Evolutionary conservation across 2,888 invertebrate species (phyloP), one percentile per base, ranked within the genome.

Genomic region (Clanis bilineata): DNA sequence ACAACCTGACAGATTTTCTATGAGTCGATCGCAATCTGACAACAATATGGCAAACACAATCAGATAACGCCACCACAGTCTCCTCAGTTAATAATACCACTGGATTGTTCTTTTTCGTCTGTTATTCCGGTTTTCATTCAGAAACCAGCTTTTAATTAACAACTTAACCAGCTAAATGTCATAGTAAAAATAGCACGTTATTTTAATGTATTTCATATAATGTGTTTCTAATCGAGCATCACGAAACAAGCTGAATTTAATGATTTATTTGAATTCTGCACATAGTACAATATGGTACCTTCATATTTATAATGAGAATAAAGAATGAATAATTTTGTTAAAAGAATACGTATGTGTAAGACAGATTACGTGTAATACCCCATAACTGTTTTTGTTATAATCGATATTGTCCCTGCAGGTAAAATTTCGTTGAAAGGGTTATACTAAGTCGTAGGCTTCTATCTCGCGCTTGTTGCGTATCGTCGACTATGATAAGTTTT

Each of bases 351-450:
- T n/a, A n/a, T n/a, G n/a, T n/a, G n/a, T n/a, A n/a, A n/a, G n/a
- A n/a, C n/a, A n/a, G n/a, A n/a, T n/a, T n/a, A n/a, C n/a, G n/a
- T n/a, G n/a, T n/a, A n/a, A n/a, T n/a, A n/a, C n/a, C n/a, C n/a
- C n/a, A n/a, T n/a, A n/a, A n/a, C n/a, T n/a, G n/a, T 21, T 38
- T 21, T 23, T 39, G 28, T 39, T 10, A 43, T 43, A 55, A 28
- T 21, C 23, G 39, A 28, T 18, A 15, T 55, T 55, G 32, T 18
- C 15, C 1, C 3, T 9, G 38, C 69, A 66, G 56, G 56, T 73
- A 75, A 58, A 73, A 65, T 62, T 65, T 69, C 18, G 1, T 18
- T 18, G 83, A 90, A 85, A 86, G 86, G 85, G 86, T 88, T 76
- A 66, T 41, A 18, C 2, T 7, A 7, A n/a, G 36, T 67, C 65